Conservation (phyloP, 1,140 invertebrate genomes). For the Asbolus verrucosus region DNA sequence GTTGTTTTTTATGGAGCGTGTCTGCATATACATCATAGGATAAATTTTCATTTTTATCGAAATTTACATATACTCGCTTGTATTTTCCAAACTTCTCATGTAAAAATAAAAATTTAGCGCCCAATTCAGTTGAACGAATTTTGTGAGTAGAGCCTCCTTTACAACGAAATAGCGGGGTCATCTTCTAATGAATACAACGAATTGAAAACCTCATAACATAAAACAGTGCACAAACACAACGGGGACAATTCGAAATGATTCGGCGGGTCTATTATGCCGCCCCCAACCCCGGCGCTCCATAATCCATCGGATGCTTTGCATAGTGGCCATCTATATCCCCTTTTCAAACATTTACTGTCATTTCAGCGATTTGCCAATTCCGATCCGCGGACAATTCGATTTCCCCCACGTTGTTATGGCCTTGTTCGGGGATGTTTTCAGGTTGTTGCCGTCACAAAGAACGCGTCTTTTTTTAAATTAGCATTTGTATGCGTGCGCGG, state of each 20-base stretch:
- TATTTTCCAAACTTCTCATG: too few relatives aligned
- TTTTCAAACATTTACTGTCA: conserved; percentile 52
- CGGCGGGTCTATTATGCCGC: conserved; percentile 47
- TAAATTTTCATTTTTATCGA: too few relatives aligned
- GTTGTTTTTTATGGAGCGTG: too few relatives aligned
- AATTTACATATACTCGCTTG: too few relatives aligned
- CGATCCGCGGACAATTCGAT: conserved; percentile 48
- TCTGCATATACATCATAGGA: too few relatives aligned
- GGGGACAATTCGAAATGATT: conserved; percentile 47
- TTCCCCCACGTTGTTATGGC: too few relatives aligned
- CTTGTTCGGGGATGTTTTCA: conserved; percentile 33
- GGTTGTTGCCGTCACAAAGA: conserved; percentile 34
- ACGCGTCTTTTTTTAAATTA: conserved; percentile 3
- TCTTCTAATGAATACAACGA: conserved; percentile 38
- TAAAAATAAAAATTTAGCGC: too few relatives aligned
- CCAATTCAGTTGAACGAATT: too few relatives aligned
- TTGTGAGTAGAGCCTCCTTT: too few relatives aligned
- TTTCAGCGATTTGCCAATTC: conserved; percentile 49
- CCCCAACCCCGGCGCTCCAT: conserved; percentile 48
- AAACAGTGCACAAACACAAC: conserved; percentile 54
- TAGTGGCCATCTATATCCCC: conserved; percentile 48
- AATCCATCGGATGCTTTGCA: conserved; percentile 51
- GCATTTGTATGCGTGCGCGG: background rate
- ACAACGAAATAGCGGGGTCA: too few relatives aligned
- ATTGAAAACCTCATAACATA: conserved; percentile 50